phyloP scores from a whole-genome alignment of 2,888 invertebrate species.

The Monoplex corrugatus region DNA sequence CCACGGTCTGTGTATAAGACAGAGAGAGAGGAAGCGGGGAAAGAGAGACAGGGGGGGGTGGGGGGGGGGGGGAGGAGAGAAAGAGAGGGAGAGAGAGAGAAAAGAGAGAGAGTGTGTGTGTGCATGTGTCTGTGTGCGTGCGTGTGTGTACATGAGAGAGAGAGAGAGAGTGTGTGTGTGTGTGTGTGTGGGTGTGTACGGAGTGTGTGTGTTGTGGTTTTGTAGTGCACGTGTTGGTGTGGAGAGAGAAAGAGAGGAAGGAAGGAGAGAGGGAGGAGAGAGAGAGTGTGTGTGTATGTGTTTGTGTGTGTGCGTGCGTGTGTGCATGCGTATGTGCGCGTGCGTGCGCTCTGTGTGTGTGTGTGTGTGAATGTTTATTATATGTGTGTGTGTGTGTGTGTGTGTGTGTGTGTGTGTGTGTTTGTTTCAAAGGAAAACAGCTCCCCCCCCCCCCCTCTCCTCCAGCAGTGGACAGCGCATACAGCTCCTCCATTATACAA shows the following conservation, averaged over 20 bases:
- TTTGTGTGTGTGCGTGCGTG: not conserved
- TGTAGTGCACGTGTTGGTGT: not conserved
- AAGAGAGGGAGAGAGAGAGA: too few relatives aligned
- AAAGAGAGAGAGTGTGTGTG: constrained; percentile 33
- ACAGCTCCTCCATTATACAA: too few relatives aligned
- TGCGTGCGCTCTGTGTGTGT: not conserved
- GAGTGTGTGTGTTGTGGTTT: not conserved
- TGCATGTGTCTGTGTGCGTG: not conserved
- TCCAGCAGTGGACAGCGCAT: too few relatives aligned
- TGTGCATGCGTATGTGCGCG: not conserved
- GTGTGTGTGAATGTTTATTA: constrained; percentile 2
- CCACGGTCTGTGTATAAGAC: too few relatives aligned
- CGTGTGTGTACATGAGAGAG: not conserved
- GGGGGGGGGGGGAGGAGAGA: too few relatives aligned
- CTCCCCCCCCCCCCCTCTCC: too few relatives aligned
- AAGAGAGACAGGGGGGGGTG: too few relatives aligned
- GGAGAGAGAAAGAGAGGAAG: too few relatives aligned
- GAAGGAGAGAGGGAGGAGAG: not conserved
- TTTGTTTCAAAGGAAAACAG: too few relatives aligned
- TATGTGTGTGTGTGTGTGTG: constrained; percentile 2
- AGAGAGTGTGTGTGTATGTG: not conserved
- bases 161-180: not conserved
- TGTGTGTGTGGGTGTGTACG: constrained; percentile 1
- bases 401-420: not conserved
- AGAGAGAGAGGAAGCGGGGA: too few relatives aligned